phyloP scores from a whole-genome alignment of 2,888 invertebrate species.

The Drosophila anomalata region DNA sequence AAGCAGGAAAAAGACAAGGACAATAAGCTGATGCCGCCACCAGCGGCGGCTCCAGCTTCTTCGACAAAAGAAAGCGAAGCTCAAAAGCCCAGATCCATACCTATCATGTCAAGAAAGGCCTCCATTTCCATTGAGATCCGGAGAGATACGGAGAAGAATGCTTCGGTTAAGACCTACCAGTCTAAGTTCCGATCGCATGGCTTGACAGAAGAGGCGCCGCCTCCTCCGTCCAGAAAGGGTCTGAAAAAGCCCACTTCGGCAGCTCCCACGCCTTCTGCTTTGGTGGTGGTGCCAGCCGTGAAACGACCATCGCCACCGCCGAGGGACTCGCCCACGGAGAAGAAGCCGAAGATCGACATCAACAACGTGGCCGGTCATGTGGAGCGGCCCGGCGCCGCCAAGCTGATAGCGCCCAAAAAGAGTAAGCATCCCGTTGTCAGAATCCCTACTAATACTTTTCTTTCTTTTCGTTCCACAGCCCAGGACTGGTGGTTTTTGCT shows the following conservation, averaged over 20 bases:
- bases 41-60: conserved; percentile 71
- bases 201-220: conserved; percentile 93
- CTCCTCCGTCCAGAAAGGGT: conserved; percentile 91
- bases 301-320: conserved; percentile 79
- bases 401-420: conserved; percentile 94
- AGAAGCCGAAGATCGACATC: conserved; percentile 89
- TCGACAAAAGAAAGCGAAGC: conserved; percentile 86
- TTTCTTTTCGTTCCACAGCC: conserved; percentile 10
- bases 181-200: conserved; percentile 96
- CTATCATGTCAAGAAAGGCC: conserved; percentile 85
- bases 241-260: conserved; percentile 86
- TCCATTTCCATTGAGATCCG: conserved; percentile 93
- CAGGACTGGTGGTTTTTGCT: conserved; percentile 42
- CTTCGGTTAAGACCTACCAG: conserved; percentile 96
- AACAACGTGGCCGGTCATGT: conserved; percentile 82
- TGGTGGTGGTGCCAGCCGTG: conserved; percentile 63
- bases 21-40: conserved; percentile 88
- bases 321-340: conserved; percentile 87
- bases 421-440: conserved; percentile 88
- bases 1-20: conserved; percentile 86
- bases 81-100: conserved; percentile 79
- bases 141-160: conserved; percentile 90
- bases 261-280: conserved; percentile 76
- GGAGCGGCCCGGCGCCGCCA: conserved; percentile 92
- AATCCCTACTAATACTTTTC: conserved; percentile 14